These are phyloP conservation scores for Patiria pectinifera DNA, from an alignment of 53 echinoderm and acorn worm species.

Conservation along the genomic window DNA sequence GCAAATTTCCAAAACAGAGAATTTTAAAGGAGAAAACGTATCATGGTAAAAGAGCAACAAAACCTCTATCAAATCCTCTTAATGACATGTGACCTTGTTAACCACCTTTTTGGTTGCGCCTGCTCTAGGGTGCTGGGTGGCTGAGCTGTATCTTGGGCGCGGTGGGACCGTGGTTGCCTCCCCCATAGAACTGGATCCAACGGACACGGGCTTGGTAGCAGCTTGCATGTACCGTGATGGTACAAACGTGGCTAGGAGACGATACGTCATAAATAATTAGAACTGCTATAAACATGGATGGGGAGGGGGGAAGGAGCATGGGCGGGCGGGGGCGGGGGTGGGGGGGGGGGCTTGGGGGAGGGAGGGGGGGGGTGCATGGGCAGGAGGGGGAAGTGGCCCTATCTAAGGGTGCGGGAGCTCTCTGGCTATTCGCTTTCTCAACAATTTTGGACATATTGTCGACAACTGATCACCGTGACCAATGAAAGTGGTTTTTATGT, in stretches of 20 bases:
- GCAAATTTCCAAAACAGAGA: too few species aligned
- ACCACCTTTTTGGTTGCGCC: neutral
- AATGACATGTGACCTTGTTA: neutral
- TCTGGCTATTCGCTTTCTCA: too few species aligned
- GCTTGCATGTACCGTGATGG: slow-evolving; percentile 89
- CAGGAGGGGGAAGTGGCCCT: too few species aligned
- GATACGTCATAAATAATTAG: neutral
- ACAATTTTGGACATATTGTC: too few species aligned
- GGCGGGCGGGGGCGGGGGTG: neutral
- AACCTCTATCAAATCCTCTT: too few species aligned
- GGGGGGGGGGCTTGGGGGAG: neutral
- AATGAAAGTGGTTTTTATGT: too few species aligned
- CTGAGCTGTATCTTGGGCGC: slow-evolving; percentile 31
- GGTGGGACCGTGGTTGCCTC: slow-evolving; percentile 27
- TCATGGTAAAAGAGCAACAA: too few species aligned
- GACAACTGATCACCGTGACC: too few species aligned
- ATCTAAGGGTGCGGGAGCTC: too few species aligned
- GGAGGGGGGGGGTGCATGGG: too few species aligned
- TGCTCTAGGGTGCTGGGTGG: neutral
- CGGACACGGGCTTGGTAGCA: slow-evolving; percentile 51
- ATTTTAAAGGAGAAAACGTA: too few species aligned
- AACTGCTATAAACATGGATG: neutral
- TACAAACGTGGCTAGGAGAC: slow-evolving; percentile 57
- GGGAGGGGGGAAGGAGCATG: neutral
- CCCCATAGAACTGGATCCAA: slow-evolving; percentile 10